Evolutionary conservation across 1,140 invertebrate genomes (phyloP).

Genomic region (Oedothorax gibbosus): DNA sequence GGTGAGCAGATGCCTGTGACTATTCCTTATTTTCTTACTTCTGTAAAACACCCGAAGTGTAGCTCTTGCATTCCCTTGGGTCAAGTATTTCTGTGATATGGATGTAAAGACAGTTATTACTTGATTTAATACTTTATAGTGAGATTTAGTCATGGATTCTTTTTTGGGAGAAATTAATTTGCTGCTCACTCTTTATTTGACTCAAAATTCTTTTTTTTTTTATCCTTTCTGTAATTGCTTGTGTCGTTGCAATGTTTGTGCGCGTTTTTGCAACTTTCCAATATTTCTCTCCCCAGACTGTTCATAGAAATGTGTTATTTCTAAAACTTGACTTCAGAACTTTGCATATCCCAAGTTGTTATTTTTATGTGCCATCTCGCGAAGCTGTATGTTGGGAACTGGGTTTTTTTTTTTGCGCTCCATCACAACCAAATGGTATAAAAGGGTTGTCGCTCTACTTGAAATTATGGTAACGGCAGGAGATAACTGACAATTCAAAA

Average conservation of each 20-base stretch:
- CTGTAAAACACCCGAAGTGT: constrained; percentile 8
- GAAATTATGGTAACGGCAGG: neutral
- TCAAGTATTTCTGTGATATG: constrained; percentile 59
- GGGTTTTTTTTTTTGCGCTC: constrained; percentile 1
- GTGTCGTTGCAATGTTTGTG: neutral
- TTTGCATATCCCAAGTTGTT: constrained; percentile 35
- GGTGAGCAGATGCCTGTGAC: too few species aligned
- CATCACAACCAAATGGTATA: constrained; percentile 2
- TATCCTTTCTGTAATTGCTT: neutral
- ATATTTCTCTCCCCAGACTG: too few species aligned
- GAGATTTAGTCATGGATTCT: constrained; percentile 45
- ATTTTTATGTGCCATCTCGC: constrained; percentile 51
- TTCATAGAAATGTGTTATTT: constrained; percentile 3
- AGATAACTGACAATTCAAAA: neutral
- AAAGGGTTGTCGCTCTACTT: neutral
- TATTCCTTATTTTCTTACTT: neutral
- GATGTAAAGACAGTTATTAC: constrained; percentile 52
- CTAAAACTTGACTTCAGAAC: constrained; percentile 29
- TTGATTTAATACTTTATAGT: constrained; percentile 57
- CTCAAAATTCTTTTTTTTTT: neutral
- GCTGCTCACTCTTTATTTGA: neutral
- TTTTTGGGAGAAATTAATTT: neutral
- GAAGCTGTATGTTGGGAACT: neutral
- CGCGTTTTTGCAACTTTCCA: too few species aligned
- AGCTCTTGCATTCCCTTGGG: constrained; percentile 50